Evolutionary conservation across 2,113 vertebrate genomes (phyloP).

Genomic region (Megatriorchis doriae): DNA sequence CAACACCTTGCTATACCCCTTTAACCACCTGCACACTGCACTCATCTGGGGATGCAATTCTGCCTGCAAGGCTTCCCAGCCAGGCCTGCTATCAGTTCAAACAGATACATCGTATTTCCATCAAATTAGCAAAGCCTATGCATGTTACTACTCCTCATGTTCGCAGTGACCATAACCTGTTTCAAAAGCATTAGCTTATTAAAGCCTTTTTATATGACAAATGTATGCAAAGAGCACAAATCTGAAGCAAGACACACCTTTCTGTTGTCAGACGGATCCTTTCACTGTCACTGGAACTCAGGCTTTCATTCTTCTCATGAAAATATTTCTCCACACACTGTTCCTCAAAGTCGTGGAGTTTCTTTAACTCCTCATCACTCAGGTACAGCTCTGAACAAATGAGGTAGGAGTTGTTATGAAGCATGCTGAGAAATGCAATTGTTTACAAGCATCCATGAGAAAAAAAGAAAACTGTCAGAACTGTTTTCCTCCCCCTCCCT

Average conservation of each 20-base stretch:
- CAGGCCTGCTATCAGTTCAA: neutral
- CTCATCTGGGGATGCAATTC: neutral
- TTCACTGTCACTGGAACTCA: constrained; percentile 76
- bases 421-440: neutral
- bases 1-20: neutral
- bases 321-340: constrained; percentile 88
- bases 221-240: neutral
- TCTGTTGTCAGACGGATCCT: constrained; percentile 83
- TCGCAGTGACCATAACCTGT: neutral
- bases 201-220: neutral
- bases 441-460: neutral
- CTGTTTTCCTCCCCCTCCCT: neutral
- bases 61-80: neutral
- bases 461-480: neutral
- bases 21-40: neutral
- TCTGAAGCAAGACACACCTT: constrained; percentile 63
- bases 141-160: neutral
- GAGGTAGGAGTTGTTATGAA: neutral
- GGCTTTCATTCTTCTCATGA: constrained; percentile 79
- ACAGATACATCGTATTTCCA: neutral
- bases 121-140: neutral
- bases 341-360: constrained; percentile 93
- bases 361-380: constrained; percentile 87
- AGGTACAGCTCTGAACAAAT: constrained; percentile 83
- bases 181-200: neutral